A percentile compares a stretch with the other conserved stretches of the same genome.
Evolutionary conservation across 1,140 invertebrate species (phyloP).

Genomic region (Zophobas atratus): DNA sequence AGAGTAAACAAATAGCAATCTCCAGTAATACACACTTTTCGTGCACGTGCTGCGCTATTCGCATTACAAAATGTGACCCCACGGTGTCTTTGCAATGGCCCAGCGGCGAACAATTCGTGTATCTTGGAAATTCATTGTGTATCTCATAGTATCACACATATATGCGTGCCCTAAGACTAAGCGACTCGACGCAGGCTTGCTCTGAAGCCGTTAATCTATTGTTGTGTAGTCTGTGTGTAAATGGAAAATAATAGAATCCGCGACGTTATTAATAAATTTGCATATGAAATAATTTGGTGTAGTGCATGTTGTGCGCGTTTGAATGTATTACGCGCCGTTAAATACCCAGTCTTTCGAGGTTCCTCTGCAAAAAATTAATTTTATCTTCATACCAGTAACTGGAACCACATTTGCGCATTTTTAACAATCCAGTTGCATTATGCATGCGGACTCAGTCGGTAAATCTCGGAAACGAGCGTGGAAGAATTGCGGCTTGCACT

Average conservation of each 20-base stretch:
- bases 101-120: slow-evolving; percentile 32
- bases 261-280: slow-evolving; percentile 41
- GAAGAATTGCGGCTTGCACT: slow-evolving; percentile 48
- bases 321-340: slow-evolving; percentile 16
- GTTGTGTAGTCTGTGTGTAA: slow-evolving; percentile 41
- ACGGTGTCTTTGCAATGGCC: slow-evolving; percentile 26
- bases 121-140: slow-evolving; percentile 32
- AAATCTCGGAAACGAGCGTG: slow-evolving; percentile 50
- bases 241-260: slow-evolving; percentile 36
- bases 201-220: slow-evolving; percentile 28
- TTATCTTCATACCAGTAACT: slow-evolving; percentile 27
- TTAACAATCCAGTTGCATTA: slow-evolving; percentile 27
- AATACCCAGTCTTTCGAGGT: slow-evolving; percentile 24
- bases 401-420: slow-evolving; percentile 38
- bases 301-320: slow-evolving; percentile 25
- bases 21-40: slow-evolving; percentile 36
- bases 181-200: slow-evolving; percentile 7
- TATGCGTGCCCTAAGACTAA: slow-evolving; percentile 13
- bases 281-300: slow-evolving; percentile 40
- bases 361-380: slow-evolving; percentile 21
- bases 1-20: slow-evolving; percentile 47
- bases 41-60: slow-evolving; percentile 37
- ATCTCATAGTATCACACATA: slow-evolving; percentile 13
- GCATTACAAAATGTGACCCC: slow-evolving; percentile 43
- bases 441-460: slow-evolving; percentile 49